Percentiles rank a stretch among this genome's conserved stretches.
These are phyloP conservation scores for Drosophila cardini DNA, from an alignment of 1,140 invertebrate species.

Conservation along the genomic window DNA sequence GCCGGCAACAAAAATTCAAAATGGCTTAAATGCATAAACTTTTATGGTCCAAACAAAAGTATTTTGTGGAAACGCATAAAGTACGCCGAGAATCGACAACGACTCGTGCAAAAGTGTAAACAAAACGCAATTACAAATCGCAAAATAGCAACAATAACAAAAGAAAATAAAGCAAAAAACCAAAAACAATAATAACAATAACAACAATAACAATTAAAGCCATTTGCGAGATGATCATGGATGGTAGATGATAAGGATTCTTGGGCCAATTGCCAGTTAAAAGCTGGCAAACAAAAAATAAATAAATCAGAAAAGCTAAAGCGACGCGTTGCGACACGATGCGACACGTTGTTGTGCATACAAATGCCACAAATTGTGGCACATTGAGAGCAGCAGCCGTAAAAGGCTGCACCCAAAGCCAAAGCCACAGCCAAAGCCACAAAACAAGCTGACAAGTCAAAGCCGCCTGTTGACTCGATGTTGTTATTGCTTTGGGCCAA, in stretches of 20 bases:
- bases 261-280: slow-evolving; percentile 48
- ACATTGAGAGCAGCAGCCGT: slow-evolving; percentile 26
- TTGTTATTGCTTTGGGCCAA: neutral
- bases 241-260: too few relatives aligned
- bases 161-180: neutral
- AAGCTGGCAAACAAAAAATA: slow-evolving; percentile 1
- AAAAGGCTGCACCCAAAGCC: slow-evolving; percentile 38
- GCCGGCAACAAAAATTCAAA: slow-evolving; percentile 20
- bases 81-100: neutral
- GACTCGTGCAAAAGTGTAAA: slow-evolving; percentile 17
- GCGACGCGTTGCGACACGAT: neutral
- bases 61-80: slow-evolving; percentile 22
- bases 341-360: slow-evolving; percentile 17
- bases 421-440: slow-evolving; percentile 37
- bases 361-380: slow-evolving; percentile 40
- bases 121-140: neutral
- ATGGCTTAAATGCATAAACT: slow-evolving; percentile 38
- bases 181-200: slow-evolving; percentile 1
- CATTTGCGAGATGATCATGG: slow-evolving; percentile 38
- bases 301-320: slow-evolving; percentile 25
- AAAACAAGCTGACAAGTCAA: slow-evolving; percentile 33
- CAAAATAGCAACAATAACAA: slow-evolving; percentile 3
- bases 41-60: slow-evolving; percentile 41
- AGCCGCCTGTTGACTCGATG: slow-evolving; percentile 25
- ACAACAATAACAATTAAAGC: slow-evolving; percentile 39